These are phyloP conservation scores for Adineta ricciae DNA, from an alignment of 2,888 invertebrate species.

Conservation along the genomic window DNA sequence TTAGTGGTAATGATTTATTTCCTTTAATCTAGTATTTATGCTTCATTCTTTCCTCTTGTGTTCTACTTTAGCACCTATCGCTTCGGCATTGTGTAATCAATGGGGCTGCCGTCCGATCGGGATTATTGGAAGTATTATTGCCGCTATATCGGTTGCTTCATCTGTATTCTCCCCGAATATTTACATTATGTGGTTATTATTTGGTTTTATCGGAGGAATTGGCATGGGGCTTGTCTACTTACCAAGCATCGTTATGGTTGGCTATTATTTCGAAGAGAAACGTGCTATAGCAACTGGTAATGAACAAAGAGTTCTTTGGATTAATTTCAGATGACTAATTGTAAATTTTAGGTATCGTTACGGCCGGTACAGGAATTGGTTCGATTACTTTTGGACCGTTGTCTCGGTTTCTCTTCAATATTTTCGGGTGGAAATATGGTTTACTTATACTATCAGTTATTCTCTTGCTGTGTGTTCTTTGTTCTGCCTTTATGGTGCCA, in stretches of 20 bases:
- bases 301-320: not conserved
- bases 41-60: not conserved
- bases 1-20: not conserved
- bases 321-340: not conserved
- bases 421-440: slow-evolving; percentile 21
- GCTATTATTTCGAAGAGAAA: slow-evolving; percentile 33
- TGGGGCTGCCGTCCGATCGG: slow-evolving; percentile 29
- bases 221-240: slow-evolving; percentile 58
- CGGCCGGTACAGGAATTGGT: slow-evolving; percentile 31
- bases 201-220: slow-evolving; percentile 52
- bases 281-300: slow-evolving; percentile 32
- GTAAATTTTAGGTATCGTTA: slow-evolving; percentile 21
- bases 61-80: slow-evolving; percentile 21
- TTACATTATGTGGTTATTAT: slow-evolving; percentile 26
- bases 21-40: not conserved
- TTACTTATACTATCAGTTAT: slow-evolving; percentile 27
- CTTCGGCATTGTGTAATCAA: slow-evolving; percentile 28
- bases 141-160: not conserved
- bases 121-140: slow-evolving; percentile 27
- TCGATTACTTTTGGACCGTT: slow-evolving; percentile 32
- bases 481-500: slow-evolving; percentile 20
- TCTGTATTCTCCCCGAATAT: slow-evolving; percentile 28
- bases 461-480: slow-evolving; percentile 23
- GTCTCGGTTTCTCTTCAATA: not conserved
- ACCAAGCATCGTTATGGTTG: slow-evolving; percentile 28